Conservation (phyloP, 1,140 invertebrate species). For the Bombyx mandarina region DNA sequence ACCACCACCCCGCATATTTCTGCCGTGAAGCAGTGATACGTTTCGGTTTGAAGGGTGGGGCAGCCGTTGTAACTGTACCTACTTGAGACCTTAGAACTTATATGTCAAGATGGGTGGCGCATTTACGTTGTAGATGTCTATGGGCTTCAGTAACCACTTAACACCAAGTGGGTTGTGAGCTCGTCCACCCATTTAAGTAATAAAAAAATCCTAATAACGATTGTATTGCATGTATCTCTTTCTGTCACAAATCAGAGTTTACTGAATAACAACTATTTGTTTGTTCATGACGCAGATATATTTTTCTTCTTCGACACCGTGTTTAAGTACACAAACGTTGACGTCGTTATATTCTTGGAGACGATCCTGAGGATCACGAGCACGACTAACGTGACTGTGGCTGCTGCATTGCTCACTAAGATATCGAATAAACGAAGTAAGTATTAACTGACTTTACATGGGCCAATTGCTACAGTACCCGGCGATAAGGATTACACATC, state of each 20-base stretch:
- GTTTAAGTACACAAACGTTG: conserved; percentile 14
- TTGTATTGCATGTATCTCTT: not conserved
- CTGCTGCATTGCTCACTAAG: conserved; percentile 17
- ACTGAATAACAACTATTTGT: conserved; percentile 1
- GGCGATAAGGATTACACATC: too few species aligned
- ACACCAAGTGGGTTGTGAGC: too few species aligned
- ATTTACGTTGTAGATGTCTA: too few species aligned
- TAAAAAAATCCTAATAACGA: too few species aligned
- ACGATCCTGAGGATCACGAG: conserved; percentile 25
- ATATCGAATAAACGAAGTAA: conserved; percentile 16
- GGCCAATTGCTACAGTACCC: not conserved
- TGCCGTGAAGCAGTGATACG: too few species aligned
- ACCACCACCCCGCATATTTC: too few species aligned
- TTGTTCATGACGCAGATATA: conserved; percentile 22
- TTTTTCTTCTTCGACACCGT: conserved; percentile 26
- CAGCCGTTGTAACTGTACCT: too few species aligned
- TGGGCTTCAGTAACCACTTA: too few species aligned
- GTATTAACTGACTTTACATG: not conserved
- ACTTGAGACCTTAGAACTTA: too few species aligned
- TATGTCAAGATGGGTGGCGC: too few species aligned
- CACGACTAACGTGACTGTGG: conserved; percentile 18
- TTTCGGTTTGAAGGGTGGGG: too few species aligned
- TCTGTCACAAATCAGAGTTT: not conserved
- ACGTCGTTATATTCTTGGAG: conserved; percentile 25
- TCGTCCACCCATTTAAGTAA: too few species aligned